A percentile compares a stretch with the other conserved stretches of the same genome.
These are phyloP conservation scores for Zosterops borbonicus DNA, from an alignment of 2,113 vertebrate genomes.

Conservation along the genomic window DNA sequence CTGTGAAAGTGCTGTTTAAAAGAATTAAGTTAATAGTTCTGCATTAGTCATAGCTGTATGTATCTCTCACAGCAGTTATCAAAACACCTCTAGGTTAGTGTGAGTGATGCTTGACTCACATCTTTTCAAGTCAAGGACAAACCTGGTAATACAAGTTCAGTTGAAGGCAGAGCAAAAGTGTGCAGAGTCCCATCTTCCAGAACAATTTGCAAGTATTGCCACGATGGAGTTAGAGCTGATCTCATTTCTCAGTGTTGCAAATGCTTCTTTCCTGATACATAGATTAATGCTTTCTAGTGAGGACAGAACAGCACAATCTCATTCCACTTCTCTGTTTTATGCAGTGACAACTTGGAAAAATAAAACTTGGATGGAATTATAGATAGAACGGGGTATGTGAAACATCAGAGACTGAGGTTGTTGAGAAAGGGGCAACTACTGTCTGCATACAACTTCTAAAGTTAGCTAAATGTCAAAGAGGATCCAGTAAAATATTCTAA, in stretches of 20 bases:
- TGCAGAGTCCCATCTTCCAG: neutral
- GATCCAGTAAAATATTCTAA: neutral
- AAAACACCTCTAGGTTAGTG: neutral
- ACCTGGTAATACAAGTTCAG: neutral
- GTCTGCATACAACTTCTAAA: neutral
- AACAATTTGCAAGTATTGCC: neutral
- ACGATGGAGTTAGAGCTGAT: accelerated
- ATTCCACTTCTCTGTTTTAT: neutral
- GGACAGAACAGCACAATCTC: neutral
- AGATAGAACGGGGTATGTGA: neutral
- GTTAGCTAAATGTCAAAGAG: neutral
- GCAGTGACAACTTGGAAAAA: neutral
- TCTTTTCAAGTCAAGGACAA: neutral
- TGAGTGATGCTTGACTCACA: neutral
- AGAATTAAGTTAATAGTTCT: neutral
- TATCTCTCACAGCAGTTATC: neutral
- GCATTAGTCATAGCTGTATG: neutral
- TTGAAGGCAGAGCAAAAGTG: neutral
- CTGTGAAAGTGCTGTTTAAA: neutral
- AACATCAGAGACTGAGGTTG: neutral
- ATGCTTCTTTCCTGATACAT: neutral
- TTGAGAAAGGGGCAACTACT: neutral
- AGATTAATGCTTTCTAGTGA: neutral
- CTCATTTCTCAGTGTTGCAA: neutral
- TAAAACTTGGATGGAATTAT: neutral